Base-by-base conservation (phyloP, 1,140 invertebrate genomes). In the Pectinophora gossypiella region DNA sequence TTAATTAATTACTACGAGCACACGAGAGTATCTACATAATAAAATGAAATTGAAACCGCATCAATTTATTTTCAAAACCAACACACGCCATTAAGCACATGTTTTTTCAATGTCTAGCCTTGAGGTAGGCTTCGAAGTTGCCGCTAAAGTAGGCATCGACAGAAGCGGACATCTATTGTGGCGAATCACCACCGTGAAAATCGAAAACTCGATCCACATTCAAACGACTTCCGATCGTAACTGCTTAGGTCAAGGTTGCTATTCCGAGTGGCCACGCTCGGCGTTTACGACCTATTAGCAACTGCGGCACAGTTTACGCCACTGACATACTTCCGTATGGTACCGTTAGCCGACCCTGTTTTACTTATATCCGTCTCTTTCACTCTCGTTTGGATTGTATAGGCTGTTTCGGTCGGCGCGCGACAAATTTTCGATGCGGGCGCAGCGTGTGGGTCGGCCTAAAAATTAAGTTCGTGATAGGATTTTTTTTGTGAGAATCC, bases 271-370 rank as follows among this genome's bases (percentile, higher is more conserved):
- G 51, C 32, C 13, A 38, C 3, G 9, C 7, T 35, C 6, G 61
- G 44, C 66, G 61, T 42, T 76, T 84, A 69, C 72, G 67, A 68
- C 76, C 65, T 72, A 59, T 59, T 57, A 55, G 36, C 56, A 56
- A 52, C 51, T 61, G 44, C 57, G 50, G n/a, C 44, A 23, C 48
- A 56, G 46, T 72, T 74, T 81, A 85, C 80, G 80, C 82, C 68
- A 86, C 78, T 86, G 78, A 86, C 83, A 86, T 68, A 86, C 83
- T 86, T 84, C 82, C 78, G 75, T 61, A 66, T 69, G 62, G 69
- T 82, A 82, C 83, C 83, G 83, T 86, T 86, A 86, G 71, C 56
- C 74, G 83, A 75, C 83, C 80, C 77, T 76, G 72, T 86, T 86
- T 72, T 58, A 60, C 45, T 61, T 52, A 18, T 58, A 49, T 48